A percentile compares a stretch with the other conserved stretches of the same genome.
Conservation (phyloP, 2,113 vertebrate species). For the Oreotragus oreotragus region DNA sequence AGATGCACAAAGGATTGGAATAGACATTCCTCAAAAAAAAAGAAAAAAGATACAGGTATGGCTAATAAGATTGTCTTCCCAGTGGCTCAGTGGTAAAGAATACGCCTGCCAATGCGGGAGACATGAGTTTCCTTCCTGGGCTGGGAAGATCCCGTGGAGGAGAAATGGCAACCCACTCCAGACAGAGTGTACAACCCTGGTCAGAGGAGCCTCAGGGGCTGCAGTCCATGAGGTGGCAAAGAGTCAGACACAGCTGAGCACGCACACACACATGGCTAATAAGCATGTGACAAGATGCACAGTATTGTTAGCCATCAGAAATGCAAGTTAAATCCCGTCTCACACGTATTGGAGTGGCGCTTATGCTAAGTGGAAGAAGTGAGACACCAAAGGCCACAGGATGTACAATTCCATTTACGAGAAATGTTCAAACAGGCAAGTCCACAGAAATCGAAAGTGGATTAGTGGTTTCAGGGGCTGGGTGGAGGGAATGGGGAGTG, state of each 20-base stretch:
- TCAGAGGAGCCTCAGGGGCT: neutral
- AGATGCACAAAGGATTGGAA: neutral
- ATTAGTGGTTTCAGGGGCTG: neutral
- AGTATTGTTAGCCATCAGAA: neutral
- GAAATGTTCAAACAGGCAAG: neutral
- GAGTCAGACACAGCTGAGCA: neutral
- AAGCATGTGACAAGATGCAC: too few species aligned
- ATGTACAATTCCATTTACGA: fast-evolving
- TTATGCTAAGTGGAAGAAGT: neutral
- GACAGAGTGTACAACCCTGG: too few species aligned
- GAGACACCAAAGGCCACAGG: fast-evolving
- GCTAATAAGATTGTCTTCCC: neutral
- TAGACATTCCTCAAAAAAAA: neutral
- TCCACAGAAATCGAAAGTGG: neutral
- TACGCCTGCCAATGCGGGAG: neutral
- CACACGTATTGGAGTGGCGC: neutral
- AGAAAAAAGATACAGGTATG: neutral
- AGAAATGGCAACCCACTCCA: neutral
- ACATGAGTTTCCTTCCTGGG: too few species aligned
- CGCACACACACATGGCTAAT: neutral
- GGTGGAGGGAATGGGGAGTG: fast-evolving
- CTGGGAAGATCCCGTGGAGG: neutral
- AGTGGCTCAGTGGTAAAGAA: neutral
- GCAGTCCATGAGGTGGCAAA: neutral
- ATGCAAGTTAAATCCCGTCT: neutral